Base-by-base conservation (phyloP, 1,140 invertebrate genomes). In the Cydia amplana region DNA sequence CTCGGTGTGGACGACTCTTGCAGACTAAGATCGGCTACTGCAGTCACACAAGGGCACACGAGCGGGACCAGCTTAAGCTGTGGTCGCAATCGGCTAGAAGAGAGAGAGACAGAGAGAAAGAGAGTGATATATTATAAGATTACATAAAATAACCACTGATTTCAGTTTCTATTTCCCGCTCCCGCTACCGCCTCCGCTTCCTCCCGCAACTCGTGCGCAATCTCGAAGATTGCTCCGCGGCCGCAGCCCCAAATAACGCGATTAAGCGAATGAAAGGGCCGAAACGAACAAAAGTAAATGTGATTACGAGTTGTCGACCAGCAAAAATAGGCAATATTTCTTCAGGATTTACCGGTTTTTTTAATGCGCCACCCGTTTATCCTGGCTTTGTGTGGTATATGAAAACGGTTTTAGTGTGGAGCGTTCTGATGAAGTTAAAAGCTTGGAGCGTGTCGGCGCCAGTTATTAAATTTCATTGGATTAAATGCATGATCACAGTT, bases 241-340 rank as follows among this genome's bases (percentile, higher is more conserved):
- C 80, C 77, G 80, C 84, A 85, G 83, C 85, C 84, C 86, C 84
- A 88, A 90, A 92, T 92, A 92, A 92, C 89, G 80, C 88, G 89
- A 92, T 92, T 92, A 92, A 89, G 85, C 84, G 87, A 89, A 90
- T 87, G 87, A 91, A 91, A 91, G 87, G 87, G 80, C 87, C 87
- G 82, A 89, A 88, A 87, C 83, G 87, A 87, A 92, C 88, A 88
- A 90, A 86, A 90, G 88, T 85, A 87, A 89, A 92, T 92, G 91
- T 92, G 88, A 92, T 92, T 92, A 92, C 88, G 87, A 83, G 82
- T 85, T 87, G 86, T 86, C 88, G 86, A 82, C 87, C 85, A 82
- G 88, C 83, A 88, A 86, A 91, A 92, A 91, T 91, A 91, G 90
- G 85, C 89, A 89, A 91, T 92, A 91, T 92, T 91, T 90, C 87